phyloP scores from a whole-genome alignment of 2,888 invertebrate species.

The Stenoptilia bipunctidactyla region DNA sequence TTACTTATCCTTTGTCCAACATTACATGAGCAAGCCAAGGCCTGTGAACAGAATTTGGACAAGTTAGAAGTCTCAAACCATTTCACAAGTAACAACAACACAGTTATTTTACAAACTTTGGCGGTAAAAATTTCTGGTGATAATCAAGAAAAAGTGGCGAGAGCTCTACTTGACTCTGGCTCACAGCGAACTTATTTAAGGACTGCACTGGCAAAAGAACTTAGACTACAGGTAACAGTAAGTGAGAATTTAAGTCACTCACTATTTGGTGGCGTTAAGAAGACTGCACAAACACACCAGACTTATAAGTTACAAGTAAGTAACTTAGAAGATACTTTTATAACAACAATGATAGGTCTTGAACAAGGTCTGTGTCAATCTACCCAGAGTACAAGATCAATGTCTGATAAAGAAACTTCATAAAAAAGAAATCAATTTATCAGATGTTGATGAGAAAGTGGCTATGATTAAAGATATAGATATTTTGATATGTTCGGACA shows the following conservation, averaged over 20 bases:
- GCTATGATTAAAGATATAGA: background rate
- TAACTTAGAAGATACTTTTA: conserved; percentile 1
- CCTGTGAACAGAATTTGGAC: background rate
- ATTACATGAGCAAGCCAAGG: background rate
- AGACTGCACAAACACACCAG: background rate
- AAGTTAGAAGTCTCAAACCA: background rate
- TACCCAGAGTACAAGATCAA: background rate
- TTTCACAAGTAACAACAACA: background rate
- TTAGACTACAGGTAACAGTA: background rate
- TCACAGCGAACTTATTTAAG: conserved; percentile 7
- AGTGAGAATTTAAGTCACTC: conserved; percentile 4
- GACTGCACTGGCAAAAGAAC: conserved; percentile 1
- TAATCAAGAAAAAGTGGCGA: background rate
- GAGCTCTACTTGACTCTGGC: conserved; percentile 6
- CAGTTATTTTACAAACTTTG: conserved; percentile 7
- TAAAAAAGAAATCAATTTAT: conserved; percentile 1
- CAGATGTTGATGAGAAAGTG: conserved; percentile 2
- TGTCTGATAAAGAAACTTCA: background rate
- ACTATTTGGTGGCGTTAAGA: conserved; percentile 6
- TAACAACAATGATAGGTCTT: background rate
- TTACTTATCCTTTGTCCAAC: background rate
- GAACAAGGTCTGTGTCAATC: conserved; percentile 3
- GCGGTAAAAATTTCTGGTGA: background rate
- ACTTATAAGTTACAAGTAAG: conserved; percentile 1
- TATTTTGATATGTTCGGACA: background rate